Base-by-base conservation (phyloP, 1,140 invertebrate genomes). In the Macrobrachium rosenbergii region DNA sequence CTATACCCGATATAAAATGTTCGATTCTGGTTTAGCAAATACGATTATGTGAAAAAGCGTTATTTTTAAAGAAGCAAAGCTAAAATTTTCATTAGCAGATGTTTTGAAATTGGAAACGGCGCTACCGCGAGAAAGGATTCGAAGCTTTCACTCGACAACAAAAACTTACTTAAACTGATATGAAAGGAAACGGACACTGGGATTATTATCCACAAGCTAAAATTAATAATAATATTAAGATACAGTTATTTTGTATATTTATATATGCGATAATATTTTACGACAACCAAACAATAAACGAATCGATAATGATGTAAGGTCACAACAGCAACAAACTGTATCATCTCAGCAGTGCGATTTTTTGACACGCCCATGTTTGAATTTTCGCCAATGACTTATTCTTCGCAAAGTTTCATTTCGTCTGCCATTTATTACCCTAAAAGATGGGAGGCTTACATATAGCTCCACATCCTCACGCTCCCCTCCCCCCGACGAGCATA, bases 281-380 rank as follows among this genome's bases (percentile, higher is more conserved):
- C 67, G 21, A 72, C 14, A n/a, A 72, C 16, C 21, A 37, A 23
- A 28, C 67, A 37, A 16, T 72, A 43, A 72, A n/a, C 21, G 23
- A 72, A 28, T 43, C 14, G 37, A 43, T 23, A 72, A 14, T 28
- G 7, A 23, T n/a, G 37, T 23, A 52, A 52, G 6, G 23, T 72
- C 23, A 28, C 8, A 72, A 43, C n/a, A 72, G 23, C 69, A 72
- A 72, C 37, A n/a, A 72, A 72, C 16, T 23, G 37, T 43, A 72
- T 72, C 69, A 23, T 72, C 69, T 37, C 37, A 72, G 37, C 69
- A 72, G 14, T 28, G 21, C 67, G 21, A 37, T 28, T 72, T 72
- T 72, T 72, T 72, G 69, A 72, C 69, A 72, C 69, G 69, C 69
- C 69, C 69, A 28, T 72, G 21, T 72, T 52, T 52, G 52, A 52